A percentile compares a stretch with the other conserved stretches of the same genome.
Conservation (phyloP, 2,113 vertebrate genomes). For the Gobiocypris rarus region DNA sequence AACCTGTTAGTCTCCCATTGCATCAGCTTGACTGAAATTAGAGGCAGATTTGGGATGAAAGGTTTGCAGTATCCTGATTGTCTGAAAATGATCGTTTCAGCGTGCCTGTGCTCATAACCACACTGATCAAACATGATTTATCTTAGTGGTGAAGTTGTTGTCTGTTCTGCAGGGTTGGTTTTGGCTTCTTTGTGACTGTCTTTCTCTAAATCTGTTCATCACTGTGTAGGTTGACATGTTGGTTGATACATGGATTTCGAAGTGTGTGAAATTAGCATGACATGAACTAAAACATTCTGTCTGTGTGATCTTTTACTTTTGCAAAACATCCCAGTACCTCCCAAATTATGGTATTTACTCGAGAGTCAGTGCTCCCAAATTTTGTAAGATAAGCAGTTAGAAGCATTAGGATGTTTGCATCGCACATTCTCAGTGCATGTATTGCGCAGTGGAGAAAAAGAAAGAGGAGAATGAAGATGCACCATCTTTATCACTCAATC, state of each 20-base stretch:
- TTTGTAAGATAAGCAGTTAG: background rate
- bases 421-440: background rate
- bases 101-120: constrained; percentile 1
- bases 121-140: constrained; percentile 35
- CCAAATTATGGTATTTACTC: background rate
- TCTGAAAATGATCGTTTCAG: constrained; percentile 31
- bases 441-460: background rate
- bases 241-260: background rate
- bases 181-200: background rate
- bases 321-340: background rate
- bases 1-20: constrained; percentile 7
- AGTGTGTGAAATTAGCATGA: constrained; percentile 37
- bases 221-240: constrained; percentile 18
- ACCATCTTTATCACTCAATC: constrained; percentile 14
- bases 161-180: background rate
- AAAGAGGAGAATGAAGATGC: constrained; percentile 18
- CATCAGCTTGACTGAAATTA: constrained; percentile 35
- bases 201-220: constrained; percentile 1
- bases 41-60: constrained; percentile 37
- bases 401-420: background rate
- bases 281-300: constrained; percentile 6
- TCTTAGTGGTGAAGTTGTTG: constrained; percentile 24
- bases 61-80: constrained; percentile 17
- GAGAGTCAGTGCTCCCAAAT: background rate
- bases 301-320: background rate